Base-by-base conservation (phyloP, 2,888 invertebrate genomes). In the Allacma fusca region DNA sequence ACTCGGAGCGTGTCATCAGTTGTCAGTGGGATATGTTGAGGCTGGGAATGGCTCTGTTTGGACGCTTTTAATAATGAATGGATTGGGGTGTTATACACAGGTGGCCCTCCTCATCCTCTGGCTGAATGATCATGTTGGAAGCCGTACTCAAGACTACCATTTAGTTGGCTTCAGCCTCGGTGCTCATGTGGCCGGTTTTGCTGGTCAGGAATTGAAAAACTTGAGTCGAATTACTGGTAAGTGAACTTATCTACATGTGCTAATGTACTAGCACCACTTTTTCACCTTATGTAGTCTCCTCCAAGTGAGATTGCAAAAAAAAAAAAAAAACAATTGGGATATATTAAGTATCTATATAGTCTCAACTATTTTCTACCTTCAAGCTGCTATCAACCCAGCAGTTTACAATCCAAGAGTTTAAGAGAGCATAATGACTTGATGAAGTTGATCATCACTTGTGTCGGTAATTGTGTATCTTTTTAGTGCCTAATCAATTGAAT, bases 161-260 rank as follows among this genome's bases (percentile, higher is more conserved):
- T 87, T 96, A 64, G 95, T 96, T 77, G 96, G 95, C 16, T 96
- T 96, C 87, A 95, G 95, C 86, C 88, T 96, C 79, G 96, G 96
- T 0, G 96, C 96, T 0, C 96, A 96, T 86, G 95, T 94, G 0
- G 95, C 96, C 0, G 82, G 82, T 19, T 96, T 95, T 85, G 93
- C 96, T 0, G 96, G 96, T 0, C 92, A 94, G 0, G 94, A 95
- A 86, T 87, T 95, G 64, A 91, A 92, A 75, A 91, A 91, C 85
- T 89, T 95, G 57, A 93, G 93, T 81, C 90, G 96, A 80, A 96
- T 96, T 75, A 95, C 96, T 83, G 95, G 95, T 91, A 87, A 83
- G 80, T 40, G 28, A 28, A 57, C 40, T 62, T 62, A 24, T 28
- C 13, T 50, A n/a, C 50, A 9, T n/a, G 50, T 34, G 9, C 34